Conservation (phyloP, 1,140 invertebrate species). For the Nephotettix cincticeps region DNA sequence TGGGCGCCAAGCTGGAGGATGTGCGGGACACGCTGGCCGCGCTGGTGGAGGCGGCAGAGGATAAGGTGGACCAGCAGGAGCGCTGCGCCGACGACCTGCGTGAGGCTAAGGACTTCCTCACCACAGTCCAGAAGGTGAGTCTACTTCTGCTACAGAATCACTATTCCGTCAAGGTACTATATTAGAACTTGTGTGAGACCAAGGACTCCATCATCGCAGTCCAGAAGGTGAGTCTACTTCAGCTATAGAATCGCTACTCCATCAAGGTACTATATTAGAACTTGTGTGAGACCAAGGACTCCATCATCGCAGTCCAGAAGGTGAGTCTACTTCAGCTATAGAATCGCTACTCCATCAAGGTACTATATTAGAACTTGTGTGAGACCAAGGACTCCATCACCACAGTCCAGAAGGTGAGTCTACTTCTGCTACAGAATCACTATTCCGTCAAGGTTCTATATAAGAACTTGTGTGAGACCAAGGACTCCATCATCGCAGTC, state of each 20-base stretch:
- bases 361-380: too few relatives aligned
- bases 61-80: constrained; percentile 54
- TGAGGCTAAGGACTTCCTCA: constrained; percentile 37
- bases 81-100: constrained; percentile 44
- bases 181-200: constrained; percentile 34
- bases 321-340: too few relatives aligned
- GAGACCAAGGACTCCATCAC: constrained; percentile 37
- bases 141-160: too few relatives aligned
- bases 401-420: constrained; percentile 37
- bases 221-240: constrained; percentile 37
- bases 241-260: too few relatives aligned
- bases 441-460: too few relatives aligned
- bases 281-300: constrained; percentile 34
- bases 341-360: too few relatives aligned
- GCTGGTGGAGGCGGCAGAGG: constrained; percentile 72
- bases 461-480: too few relatives aligned
- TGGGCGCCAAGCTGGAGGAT: constrained; percentile 73
- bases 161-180: too few relatives aligned
- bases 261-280: too few relatives aligned
- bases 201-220: constrained; percentile 38
- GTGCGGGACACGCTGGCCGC: constrained; percentile 69
- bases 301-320: constrained; percentile 38
- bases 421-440: too few relatives aligned
- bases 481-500: too few relatives aligned
- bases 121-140: constrained; percentile 38